phyloP scores from a whole-genome alignment of 2,888 invertebrate species.

The Synergus laeviventris region DNA sequence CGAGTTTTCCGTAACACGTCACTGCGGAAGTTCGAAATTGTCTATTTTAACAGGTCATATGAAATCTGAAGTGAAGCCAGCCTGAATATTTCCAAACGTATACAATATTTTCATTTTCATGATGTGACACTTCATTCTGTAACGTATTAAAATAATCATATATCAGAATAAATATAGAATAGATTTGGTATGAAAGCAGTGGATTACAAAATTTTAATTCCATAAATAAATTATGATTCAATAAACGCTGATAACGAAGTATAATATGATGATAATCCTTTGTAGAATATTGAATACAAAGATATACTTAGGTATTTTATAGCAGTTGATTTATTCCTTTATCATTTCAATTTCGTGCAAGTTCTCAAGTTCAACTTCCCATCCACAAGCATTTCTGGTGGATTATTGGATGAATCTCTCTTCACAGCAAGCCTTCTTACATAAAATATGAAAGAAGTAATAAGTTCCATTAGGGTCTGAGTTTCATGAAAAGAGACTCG shows the following conservation, averaged over 20 bases:
- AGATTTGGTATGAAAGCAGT: too few relatives aligned
- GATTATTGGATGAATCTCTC: conserved; percentile 2
- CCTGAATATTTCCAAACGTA: background rate
- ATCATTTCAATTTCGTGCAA: background rate
- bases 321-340: background rate
- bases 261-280: background rate
- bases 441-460: background rate
- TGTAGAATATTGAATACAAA: background rate
- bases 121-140: background rate
- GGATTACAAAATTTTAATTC: too few relatives aligned
- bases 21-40: conserved; percentile 28
- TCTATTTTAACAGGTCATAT: conserved; percentile 15
- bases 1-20: conserved; percentile 3
- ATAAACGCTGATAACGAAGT: background rate
- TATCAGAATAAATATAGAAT: too few relatives aligned
- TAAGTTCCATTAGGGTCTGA: conserved; percentile 10
- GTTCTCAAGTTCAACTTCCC: background rate
- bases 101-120: background rate
- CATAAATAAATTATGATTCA: background rate
- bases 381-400: background rate
- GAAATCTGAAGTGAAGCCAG: background rate
- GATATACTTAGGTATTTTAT: background rate
- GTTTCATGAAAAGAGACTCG: conserved; percentile 4
- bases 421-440: background rate
- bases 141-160: background rate